A percentile compares a stretch with the other conserved stretches of the same genome.
Evolutionary conservation across 2,113 vertebrate genomes (phyloP).

Genomic region (Mastomys natalensis): DNA sequence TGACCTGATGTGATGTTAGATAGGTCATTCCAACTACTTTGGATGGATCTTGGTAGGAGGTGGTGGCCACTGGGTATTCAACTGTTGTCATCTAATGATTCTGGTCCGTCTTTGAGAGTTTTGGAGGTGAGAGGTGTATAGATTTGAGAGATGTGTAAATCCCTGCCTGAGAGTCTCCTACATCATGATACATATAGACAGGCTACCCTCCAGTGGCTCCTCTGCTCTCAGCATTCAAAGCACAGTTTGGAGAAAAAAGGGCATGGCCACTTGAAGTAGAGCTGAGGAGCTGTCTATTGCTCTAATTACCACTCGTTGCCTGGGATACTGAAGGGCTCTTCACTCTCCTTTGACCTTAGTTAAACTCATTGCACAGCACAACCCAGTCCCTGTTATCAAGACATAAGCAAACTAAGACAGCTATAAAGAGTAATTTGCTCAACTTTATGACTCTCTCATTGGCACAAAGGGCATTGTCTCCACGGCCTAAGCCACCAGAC

Average conservation of each 20-base stretch:
- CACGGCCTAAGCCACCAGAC: neutral
- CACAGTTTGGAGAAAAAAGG: conserved; percentile 5
- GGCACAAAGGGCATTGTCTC: conserved; percentile 38
- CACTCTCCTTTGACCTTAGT: conserved; percentile 7
- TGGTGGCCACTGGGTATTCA: neutral
- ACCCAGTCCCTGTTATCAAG: conserved; percentile 51
- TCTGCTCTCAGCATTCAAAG: neutral
- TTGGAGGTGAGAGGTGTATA: neutral
- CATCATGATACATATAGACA: neutral
- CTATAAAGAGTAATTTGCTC: conserved; percentile 44
- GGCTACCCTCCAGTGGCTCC: neutral
- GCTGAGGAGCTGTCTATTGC: neutral
- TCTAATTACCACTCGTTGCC: neutral
- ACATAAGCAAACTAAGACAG: conserved; percentile 62
- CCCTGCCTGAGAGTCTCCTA: neutral
- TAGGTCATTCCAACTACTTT: neutral
- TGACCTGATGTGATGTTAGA: neutral
- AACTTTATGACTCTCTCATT: conserved; percentile 47
- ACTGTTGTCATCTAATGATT: neutral
- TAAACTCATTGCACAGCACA: conserved; percentile 19
- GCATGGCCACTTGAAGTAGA: neutral
- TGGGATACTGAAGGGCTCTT: neutral
- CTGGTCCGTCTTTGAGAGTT: neutral
- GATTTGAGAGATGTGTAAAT: conserved; percentile 11
- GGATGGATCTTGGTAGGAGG: neutral